Evolutionary conservation across 2,888 invertebrate species (phyloP), one percentile per base, ranked within the genome.

Genomic region (Arctia plantaginis): DNA sequence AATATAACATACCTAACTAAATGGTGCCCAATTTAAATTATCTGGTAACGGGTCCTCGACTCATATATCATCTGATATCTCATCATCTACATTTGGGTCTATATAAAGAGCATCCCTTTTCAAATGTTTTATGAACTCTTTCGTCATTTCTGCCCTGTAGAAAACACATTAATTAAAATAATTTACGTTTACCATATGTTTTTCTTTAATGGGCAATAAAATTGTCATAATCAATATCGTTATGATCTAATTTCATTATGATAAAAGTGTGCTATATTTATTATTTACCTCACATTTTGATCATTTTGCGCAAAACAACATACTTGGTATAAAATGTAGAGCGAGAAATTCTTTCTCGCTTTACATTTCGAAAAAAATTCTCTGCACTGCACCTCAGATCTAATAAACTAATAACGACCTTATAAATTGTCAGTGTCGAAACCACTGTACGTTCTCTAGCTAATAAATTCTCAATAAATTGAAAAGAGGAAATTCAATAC

Each of bases 1-100:
- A 62, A n/a, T 55, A 68, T 68, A 55, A 69, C 13, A 62, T 47
- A 72, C 35, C 55, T 67, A 76, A 62, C 74, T 80, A 71, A 77
- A 79, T 78, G 80, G 71, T 69, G 73, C 71, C 72, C 83, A 80
- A 84, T 83, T 85, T 83, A 79, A 85, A 82, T 86, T 86, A 85
- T 82, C 86, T 79, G 64, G 65, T 71, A 74, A 75, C 72, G 77
- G 81, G 81, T 82, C 80, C 6, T 8, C 41, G 1, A 47, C 47
- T 72, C 79, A 84, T 85, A 83, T 81, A 77, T 82, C 82, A 82
- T 72, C 68, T 78, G 69, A 72, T 85, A 80, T 80, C 78, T 82
- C 79, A 79, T 81, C 78, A 82, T 65, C 72, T 73, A 55, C 72
- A 76, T 78, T 76, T 71, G 69, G 73, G 71, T 73, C 64, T 70